Conservation (phyloP, 2,113 vertebrate genomes). For the Brachirus orientalis region DNA sequence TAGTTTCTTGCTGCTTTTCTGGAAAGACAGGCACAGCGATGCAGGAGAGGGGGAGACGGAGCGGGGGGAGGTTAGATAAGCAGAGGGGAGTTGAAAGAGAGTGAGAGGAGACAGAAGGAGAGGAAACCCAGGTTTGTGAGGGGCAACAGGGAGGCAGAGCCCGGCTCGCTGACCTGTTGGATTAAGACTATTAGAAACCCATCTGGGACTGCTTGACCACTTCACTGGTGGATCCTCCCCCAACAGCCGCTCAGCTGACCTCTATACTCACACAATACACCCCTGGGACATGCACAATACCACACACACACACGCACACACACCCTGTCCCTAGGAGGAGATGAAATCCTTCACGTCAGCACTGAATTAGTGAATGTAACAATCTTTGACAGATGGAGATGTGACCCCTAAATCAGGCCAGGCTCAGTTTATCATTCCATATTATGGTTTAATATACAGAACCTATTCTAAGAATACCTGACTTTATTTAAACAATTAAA, state of each 20-base stretch:
- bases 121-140: conserved; percentile 57
- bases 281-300: conserved; percentile 49
- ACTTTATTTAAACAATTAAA: background rate
- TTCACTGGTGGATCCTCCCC: conserved; percentile 71
- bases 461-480: background rate
- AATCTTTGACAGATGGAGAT: conserved; percentile 55
- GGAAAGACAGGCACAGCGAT: conserved; percentile 71
- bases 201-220: conserved; percentile 80
- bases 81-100: conserved; percentile 69
- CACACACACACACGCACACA: conserved; percentile 21
- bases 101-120: conserved; percentile 60
- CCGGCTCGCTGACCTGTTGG: conserved; percentile 74
- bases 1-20: conserved; percentile 76
- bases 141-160: conserved; percentile 34
- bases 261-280: conserved; percentile 53
- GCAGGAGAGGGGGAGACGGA: conserved; percentile 45
- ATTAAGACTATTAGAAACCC: conserved; percentile 81
- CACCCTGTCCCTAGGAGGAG: conserved; percentile 32
- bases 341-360: conserved; percentile 55
- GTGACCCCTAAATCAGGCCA: conserved; percentile 43
- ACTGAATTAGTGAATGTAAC: conserved; percentile 52
- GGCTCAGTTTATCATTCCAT: conserved; percentile 39
- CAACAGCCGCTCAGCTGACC: conserved; percentile 71
- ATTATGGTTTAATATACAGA: background rate
- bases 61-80: conserved; percentile 69